Conservation (phyloP, 2,888 invertebrate species). For the Epsilonema sp. region DNA sequence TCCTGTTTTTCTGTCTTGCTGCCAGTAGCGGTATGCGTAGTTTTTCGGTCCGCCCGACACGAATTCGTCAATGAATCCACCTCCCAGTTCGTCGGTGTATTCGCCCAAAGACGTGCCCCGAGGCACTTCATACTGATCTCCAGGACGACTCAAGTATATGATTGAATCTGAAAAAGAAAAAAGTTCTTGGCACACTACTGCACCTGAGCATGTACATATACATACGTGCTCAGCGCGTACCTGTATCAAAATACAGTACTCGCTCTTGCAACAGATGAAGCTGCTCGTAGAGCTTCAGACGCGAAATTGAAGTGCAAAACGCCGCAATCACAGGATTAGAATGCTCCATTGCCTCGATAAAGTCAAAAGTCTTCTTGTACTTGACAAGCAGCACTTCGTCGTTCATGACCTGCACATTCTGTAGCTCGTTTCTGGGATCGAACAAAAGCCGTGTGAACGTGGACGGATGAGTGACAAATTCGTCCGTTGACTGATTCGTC, state of each 20-base stretch:
- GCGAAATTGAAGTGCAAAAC: not conserved
- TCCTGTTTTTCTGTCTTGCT: too few relatives aligned
- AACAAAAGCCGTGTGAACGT: too few relatives aligned
- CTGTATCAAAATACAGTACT: too few relatives aligned
- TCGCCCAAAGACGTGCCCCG: conserved; percentile 9
- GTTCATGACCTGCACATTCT: not conserved
- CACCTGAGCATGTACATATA: too few relatives aligned
- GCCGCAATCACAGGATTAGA: not conserved
- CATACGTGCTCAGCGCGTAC: too few relatives aligned
- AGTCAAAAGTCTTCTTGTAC: not conserved
- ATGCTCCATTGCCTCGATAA: not conserved
- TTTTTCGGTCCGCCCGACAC: conserved; percentile 28
- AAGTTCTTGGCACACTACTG: too few relatives aligned
- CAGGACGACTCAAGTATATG: not conserved
- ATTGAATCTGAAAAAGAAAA: too few relatives aligned
- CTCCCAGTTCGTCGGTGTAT: conserved; percentile 25
- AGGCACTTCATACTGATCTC: not conserved
- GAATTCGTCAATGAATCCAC: conserved; percentile 22
- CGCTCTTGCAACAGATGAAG: not conserved
- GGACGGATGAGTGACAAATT: conserved; percentile 1
- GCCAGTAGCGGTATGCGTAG: too few relatives aligned
- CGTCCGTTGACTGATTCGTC: not conserved
- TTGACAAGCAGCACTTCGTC: not conserved
- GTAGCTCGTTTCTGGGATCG: not conserved
- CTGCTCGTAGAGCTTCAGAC: not conserved